These are phyloP conservation scores for Oreochromis tanganicae DNA, from an alignment of 2,113 vertebrate genomes.

Conservation along the genomic window DNA sequence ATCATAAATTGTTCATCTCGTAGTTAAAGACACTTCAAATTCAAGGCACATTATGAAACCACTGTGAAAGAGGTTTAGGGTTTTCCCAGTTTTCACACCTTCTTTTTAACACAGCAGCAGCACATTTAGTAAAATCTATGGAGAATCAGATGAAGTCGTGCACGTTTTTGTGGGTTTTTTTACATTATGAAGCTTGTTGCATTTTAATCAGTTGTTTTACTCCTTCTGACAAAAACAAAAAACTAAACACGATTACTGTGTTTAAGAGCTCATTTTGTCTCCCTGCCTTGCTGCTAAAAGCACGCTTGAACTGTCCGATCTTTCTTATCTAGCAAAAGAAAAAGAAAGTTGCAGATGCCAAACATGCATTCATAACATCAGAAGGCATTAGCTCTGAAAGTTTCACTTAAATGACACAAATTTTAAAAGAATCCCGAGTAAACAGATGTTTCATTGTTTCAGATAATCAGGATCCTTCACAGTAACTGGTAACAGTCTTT, in stretches of 20 bases:
- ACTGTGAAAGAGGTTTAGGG: not conserved
- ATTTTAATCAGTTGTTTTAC: not conserved
- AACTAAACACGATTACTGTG: not conserved
- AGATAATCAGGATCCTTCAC: not conserved
- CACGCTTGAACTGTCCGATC: not conserved
- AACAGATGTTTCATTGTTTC: not conserved
- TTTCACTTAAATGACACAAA: not conserved
- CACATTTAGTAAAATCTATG: not conserved
- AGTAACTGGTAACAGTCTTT: not conserved
- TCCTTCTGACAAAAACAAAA: not conserved
- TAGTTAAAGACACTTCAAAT: not conserved
- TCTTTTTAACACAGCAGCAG: not conserved
- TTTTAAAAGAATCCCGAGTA: not conserved
- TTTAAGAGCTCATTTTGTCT: not conserved
- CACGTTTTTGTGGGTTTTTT: not conserved
- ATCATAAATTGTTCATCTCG: not conserved
- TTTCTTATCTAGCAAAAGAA: not conserved
- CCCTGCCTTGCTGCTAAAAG: not conserved
- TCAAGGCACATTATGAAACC: not conserved
- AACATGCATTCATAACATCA: not conserved
- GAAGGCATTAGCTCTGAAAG: not conserved
- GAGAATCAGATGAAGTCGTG: not conserved
- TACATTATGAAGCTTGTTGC: not conserved
- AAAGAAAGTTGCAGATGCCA: not conserved
- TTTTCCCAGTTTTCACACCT: not conserved